A percentile compares a stretch with the other conserved stretches of the same genome.
phyloP scores from a whole-genome alignment of 1,140 invertebrate species.

The Papilio machaon region DNA sequence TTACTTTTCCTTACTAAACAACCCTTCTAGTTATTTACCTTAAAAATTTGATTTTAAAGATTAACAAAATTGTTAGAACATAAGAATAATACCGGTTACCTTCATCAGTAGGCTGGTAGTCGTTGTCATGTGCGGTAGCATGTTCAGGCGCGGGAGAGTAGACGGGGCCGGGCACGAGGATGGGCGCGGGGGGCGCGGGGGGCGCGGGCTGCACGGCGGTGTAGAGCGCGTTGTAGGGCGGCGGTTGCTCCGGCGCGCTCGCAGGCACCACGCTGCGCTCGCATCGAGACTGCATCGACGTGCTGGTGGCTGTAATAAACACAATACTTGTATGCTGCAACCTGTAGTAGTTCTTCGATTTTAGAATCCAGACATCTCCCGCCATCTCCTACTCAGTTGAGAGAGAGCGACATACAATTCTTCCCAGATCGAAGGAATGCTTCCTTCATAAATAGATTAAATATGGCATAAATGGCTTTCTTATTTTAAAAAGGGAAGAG shows the following conservation, averaged over 20 bases:
- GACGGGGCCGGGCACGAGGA: slow-evolving; percentile 28
- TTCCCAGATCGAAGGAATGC: not conserved
- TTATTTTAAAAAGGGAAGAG: not conserved
- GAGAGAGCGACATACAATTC: not conserved
- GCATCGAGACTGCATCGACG: slow-evolving; percentile 50
- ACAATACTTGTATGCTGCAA: not conserved
- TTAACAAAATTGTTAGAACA: no score
- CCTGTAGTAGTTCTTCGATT: not conserved
- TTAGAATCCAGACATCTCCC: no score
- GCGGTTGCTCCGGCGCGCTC: slow-evolving; percentile 54
- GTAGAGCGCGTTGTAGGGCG: slow-evolving; percentile 53
- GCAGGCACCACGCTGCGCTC: slow-evolving; percentile 25
- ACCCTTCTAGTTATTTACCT: no score
- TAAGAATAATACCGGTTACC: not conserved
- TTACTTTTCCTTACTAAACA: not conserved
- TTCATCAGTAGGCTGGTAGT: slow-evolving; percentile 33
- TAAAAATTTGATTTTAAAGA: no score
- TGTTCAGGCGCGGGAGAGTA: slow-evolving; percentile 13
- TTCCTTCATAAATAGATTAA: not conserved
- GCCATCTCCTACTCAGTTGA: no score
- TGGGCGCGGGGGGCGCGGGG: slow-evolving; percentile 38
- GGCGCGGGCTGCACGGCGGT: slow-evolving; percentile 43
- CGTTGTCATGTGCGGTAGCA: slow-evolving; percentile 15
- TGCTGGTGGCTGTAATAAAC: slow-evolving; percentile 44
- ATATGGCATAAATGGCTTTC: not conserved